A percentile compares a stretch with the other conserved stretches of the same genome.
phyloP scores from a whole-genome alignment of 2,888 invertebrate species.

The Tetrapedia diversipes region DNA sequence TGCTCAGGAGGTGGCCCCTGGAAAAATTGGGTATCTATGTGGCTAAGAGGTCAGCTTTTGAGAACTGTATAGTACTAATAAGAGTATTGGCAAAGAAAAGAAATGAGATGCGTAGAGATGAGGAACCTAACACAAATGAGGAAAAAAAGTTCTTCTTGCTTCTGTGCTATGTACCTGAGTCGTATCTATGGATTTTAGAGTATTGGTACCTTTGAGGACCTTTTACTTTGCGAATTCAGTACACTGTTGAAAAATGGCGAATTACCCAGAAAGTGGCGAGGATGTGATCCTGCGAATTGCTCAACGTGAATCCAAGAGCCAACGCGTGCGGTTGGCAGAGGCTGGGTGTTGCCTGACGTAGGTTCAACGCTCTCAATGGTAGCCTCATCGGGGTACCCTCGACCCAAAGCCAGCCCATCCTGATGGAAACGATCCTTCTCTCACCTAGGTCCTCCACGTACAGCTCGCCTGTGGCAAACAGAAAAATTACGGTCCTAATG shows the following conservation, averaged over 20 bases:
- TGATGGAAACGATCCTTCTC: conserved; percentile 79
- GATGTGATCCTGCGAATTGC: conserved; percentile 77
- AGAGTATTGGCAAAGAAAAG: too few species aligned
- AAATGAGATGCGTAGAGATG: too few species aligned
- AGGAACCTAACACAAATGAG: too few species aligned
- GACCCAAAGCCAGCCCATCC: conserved; percentile 82
- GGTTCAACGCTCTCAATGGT: conserved; percentile 80
- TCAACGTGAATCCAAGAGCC: conserved; percentile 80
- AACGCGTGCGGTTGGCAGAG: conserved; percentile 79
- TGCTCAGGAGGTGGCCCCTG: too few species aligned
- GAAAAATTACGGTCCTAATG: conserved; percentile 40
- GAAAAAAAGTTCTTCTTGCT: too few species aligned
- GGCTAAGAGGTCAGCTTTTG: too few species aligned
- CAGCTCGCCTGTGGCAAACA: conserved; percentile 76
- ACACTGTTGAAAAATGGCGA: neutral
- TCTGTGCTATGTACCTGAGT: too few species aligned
- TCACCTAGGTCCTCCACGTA: conserved; percentile 80
- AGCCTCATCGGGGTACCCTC: conserved; percentile 80
- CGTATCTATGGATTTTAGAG: too few species aligned
- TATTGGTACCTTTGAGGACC: too few species aligned
- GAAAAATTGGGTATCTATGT: too few species aligned
- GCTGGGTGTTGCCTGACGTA: conserved; percentile 78
- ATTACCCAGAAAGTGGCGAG: conserved; percentile 81
- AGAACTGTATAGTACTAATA: too few species aligned
- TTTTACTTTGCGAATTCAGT: too few species aligned